Conservation (phyloP, 2,113 vertebrate species). For the Chloebia gouldiae region DNA sequence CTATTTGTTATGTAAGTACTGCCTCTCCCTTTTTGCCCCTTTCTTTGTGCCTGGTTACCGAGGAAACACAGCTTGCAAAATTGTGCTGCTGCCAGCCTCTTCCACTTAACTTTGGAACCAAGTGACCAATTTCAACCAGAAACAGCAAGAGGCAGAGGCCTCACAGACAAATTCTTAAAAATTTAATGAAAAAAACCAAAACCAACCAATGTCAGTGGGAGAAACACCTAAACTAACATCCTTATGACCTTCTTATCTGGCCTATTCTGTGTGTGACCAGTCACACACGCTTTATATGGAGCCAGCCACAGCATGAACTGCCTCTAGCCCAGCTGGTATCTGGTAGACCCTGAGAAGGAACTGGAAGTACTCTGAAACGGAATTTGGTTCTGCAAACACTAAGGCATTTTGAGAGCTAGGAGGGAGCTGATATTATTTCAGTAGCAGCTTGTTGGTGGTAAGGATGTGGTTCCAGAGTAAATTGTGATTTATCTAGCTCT, state of each 20-base stretch:
- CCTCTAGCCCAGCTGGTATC: not conserved
- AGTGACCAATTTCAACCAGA: not conserved
- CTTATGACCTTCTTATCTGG: not conserved
- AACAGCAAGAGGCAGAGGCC: not conserved
- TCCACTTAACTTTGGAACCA: not conserved
- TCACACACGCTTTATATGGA: not conserved
- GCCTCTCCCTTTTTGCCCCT: not conserved
- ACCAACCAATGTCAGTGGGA: not conserved
- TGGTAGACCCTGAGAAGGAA: not conserved
- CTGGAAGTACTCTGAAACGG: not conserved
- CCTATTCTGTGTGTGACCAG: not conserved
- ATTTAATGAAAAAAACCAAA: not conserved
- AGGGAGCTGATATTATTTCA: not conserved
- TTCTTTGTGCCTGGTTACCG: not conserved
- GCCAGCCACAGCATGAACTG: not conserved
- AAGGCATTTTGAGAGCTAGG: not conserved
- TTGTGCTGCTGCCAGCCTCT: not conserved
- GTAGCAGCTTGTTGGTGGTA: not conserved
- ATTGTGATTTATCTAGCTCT: not conserved
- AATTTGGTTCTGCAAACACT: not conserved
- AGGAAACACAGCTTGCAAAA: not conserved
- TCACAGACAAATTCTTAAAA: not conserved
- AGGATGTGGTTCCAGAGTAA: not conserved
- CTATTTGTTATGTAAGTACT: constrained; percentile 91
- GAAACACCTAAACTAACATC: not conserved